Evolutionary conservation across 2,888 invertebrate species (phyloP), one percentile per base, ranked within the genome.

Genomic region (Erebia palarica): DNA sequence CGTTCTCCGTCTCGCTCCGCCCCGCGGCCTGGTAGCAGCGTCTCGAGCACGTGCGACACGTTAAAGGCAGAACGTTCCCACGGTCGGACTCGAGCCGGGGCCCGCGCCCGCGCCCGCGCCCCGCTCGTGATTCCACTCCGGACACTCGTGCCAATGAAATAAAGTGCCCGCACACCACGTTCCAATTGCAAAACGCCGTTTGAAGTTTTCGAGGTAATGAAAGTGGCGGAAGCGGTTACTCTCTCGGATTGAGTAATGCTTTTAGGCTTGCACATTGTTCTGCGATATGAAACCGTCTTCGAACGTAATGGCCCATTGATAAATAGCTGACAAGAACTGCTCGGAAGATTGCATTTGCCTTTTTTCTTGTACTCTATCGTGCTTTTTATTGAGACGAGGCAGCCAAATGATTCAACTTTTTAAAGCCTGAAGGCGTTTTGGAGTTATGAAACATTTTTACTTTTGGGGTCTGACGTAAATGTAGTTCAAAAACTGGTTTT

Each of bases 41-140:
- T 87, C 84, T 86, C 83, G 87, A 91, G 92, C 93, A 93, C 93
- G 93, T 92, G 93, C 92, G 92, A 89, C 89, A 87, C 87, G 92
- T 91, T 92, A 92, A 93, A 92, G 92, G 91, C 93, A 91, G 88
- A 89, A 84, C 92, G 90, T 93, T 93, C 93, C 92, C 93, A 93
- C 93, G 93, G 92, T 92, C 81, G 87, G 84, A 83, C 87, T 87
- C 84, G 85, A 85, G 75, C 79, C 79, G 74, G 78, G 68, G 73
- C 49, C 61, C 73, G 78, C 69, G 73, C 55, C 73, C 67, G 63
- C 72, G 72, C 71, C 73, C 73, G 74, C 75, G 63, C 74, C 65
- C 73, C 75, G 75, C 76, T 77, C 83, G 90, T 89, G 90, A 89
- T 87, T 86, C 87, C 81, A 86, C 88, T 76, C 71, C 89, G 88